Conservation (phyloP, 2,888 invertebrate species). For the Dynastes hyllus region DNA sequence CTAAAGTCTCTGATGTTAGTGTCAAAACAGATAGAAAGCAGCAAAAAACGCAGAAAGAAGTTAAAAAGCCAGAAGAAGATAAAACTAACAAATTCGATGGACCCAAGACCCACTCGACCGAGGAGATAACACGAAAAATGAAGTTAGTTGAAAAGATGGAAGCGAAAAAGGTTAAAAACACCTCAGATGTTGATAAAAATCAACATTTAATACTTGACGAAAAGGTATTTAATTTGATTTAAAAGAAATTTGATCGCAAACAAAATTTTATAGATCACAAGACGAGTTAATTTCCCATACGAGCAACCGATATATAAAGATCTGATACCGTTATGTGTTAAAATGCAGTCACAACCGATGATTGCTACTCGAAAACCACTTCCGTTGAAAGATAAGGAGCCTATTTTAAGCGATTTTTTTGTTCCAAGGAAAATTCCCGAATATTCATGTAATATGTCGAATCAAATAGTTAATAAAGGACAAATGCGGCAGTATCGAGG, state of each 20-base stretch:
- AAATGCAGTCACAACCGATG: conserved; percentile 51
- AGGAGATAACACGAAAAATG: conserved; percentile 52
- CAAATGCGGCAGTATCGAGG: conserved; percentile 51
- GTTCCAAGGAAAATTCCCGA: conserved; percentile 58
- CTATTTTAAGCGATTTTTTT: conserved; percentile 58
- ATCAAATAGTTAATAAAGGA: conserved; percentile 36
- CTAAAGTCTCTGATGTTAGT: conserved; percentile 40
- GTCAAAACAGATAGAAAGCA: conserved; percentile 26
- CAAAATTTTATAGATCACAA: conserved; percentile 58
- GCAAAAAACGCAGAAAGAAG: neutral
- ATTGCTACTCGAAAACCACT: conserved; percentile 56
- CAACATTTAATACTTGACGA: conserved; percentile 52
- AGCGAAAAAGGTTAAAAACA: conserved; percentile 50
- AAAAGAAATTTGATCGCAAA: neutral
- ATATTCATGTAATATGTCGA: conserved; percentile 55
- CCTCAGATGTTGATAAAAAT: conserved; percentile 50
- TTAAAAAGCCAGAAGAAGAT: conserved; percentile 11
- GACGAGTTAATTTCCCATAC: conserved; percentile 60
- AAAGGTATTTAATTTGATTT: conserved; percentile 28
- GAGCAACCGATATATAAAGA: conserved; percentile 60
- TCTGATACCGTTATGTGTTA: conserved; percentile 59
- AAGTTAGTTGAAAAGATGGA: conserved; percentile 52
- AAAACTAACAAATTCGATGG: conserved; percentile 45
- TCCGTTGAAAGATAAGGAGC: conserved; percentile 60
- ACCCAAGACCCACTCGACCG: conserved; percentile 54